Evolutionary conservation across 2,888 invertebrate genomes (phyloP), one percentile per base, ranked within the genome.

Genomic region (Pomacea canaliculata): DNA sequence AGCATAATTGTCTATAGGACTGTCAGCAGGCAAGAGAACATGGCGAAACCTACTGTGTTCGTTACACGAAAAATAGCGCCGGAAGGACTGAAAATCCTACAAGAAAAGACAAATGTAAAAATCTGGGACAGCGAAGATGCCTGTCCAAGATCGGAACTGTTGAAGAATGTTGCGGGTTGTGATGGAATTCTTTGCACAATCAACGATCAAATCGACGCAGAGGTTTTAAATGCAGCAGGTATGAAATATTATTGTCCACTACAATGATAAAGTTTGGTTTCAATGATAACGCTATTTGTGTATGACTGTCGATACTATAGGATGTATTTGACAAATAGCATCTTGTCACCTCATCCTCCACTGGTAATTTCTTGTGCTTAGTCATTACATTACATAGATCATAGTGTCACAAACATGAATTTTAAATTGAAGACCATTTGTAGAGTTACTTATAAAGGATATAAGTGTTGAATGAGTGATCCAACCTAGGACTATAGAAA

Each of bases 131-230:
- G 81, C 59, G 83, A 83, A 16, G 79, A 83, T 13, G 78, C 79
- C 13, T 78, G 84, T 10, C 81, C 83, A 7, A 92, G 94, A 76
- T 92, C 93, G 0, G 94, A 94, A 80, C 91, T 97, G 7, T 85
- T 96, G 9, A 93, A 93, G 85, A 93, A 93, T 80, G 92, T 97
- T 7, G 89, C 89, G 73, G 95, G 95, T 23, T 94, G 94, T 56
- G 93, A 94, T 86, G 97, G 93, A 0, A 91, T 97, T 9, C 95
- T 93, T 88, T 97, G 97, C 88, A 91, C 95, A 46, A 91, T 97
- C 7, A 94, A 94, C 0, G 97, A 97, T 84, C 94, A 93, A 90
- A 95, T 97, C 84, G 95, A 97, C 86, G 92, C 93, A 16, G 94
- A 95, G 82, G 86, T 97, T 0, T 87, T 97, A 60, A 93, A 94